These are phyloP conservation scores for Odontomyia ornata DNA, from an alignment of 2,888 invertebrate species.

Conservation along the genomic window DNA sequence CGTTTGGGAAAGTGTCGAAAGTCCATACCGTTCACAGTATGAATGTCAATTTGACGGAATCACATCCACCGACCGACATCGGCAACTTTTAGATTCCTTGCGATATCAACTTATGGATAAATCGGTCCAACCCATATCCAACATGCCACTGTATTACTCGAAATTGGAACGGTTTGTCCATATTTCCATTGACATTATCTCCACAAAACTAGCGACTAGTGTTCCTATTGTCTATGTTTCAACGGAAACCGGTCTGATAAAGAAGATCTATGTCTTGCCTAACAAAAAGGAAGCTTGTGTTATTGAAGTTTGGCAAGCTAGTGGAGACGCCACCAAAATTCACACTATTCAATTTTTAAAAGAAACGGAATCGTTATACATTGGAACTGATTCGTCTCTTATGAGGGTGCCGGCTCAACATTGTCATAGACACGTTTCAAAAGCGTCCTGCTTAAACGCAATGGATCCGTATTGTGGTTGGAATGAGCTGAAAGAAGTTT, in stretches of 20 bases:
- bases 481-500: conserved; percentile 79
- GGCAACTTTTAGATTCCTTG: conserved; percentile 71
- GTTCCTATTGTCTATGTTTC: conserved; percentile 85
- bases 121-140: conserved; percentile 79
- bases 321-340: conserved; percentile 67
- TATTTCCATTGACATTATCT: conserved; percentile 83
- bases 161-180: conserved; percentile 78
- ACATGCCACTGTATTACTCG: conserved; percentile 74
- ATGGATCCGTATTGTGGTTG: conserved; percentile 96
- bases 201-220: conserved; percentile 74
- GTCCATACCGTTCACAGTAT: conserved; percentile 70
- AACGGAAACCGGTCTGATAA: conserved; percentile 76
- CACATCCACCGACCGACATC: conserved; percentile 55
- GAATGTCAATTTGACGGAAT: conserved; percentile 67
- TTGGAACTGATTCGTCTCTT: conserved; percentile 75
- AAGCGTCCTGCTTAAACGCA: conserved; percentile 79
- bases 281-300: conserved; percentile 78
- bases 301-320: conserved; percentile 83
- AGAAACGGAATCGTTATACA: conserved; percentile 81
- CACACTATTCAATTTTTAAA: conserved; percentile 80
- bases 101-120: conserved; percentile 89
- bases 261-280: conserved; percentile 82
- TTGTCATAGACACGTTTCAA: conserved; percentile 77
- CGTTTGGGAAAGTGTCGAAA: conserved; percentile 77
- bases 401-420: conserved; percentile 80